Evolutionary conservation across 2,888 invertebrate species (phyloP).

Genomic region (Pseudococcus viburni): DNA sequence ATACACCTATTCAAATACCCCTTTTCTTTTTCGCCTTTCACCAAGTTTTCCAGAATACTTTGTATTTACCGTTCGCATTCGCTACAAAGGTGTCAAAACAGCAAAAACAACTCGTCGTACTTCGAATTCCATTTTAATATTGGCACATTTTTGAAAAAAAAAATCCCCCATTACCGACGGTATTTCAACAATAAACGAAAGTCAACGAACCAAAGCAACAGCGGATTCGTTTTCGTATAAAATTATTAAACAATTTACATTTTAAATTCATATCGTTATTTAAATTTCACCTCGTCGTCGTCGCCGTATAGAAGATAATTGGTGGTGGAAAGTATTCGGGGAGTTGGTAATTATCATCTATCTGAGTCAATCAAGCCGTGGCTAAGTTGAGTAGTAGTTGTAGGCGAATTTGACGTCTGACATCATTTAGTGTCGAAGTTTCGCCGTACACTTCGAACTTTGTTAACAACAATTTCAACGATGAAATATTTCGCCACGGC

Average conservation of each 20-base stretch:
- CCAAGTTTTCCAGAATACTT: too few relatives aligned
- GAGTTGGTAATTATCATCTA: conserved; percentile 31
- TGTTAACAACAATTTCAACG: conserved; percentile 38
- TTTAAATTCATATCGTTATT: neutral
- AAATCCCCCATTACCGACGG: too few relatives aligned
- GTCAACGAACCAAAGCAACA: neutral
- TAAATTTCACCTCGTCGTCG: neutral
- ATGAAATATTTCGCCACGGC: neutral
- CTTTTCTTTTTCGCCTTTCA: too few relatives aligned
- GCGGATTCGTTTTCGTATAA: neutral
- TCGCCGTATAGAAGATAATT: neutral
- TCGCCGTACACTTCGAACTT: conserved; percentile 14
- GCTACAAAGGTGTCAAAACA: too few relatives aligned
- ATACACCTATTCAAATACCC: too few relatives aligned
- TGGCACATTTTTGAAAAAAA: too few relatives aligned
- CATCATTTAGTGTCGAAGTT: conserved; percentile 31
- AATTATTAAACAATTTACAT: conserved; percentile 12
- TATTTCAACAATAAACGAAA: neutral
- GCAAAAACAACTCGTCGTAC: too few relatives aligned
- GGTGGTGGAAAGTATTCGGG: neutral
- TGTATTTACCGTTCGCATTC: too few relatives aligned
- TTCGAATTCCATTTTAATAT: too few relatives aligned
- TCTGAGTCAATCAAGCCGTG: conserved; percentile 25
- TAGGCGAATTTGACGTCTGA: conserved; percentile 34
- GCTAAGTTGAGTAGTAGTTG: neutral